These are phyloP conservation scores for Ormyrus pomaceus DNA, from an alignment of 2,888 invertebrate genomes.

Conservation along the genomic window DNA sequence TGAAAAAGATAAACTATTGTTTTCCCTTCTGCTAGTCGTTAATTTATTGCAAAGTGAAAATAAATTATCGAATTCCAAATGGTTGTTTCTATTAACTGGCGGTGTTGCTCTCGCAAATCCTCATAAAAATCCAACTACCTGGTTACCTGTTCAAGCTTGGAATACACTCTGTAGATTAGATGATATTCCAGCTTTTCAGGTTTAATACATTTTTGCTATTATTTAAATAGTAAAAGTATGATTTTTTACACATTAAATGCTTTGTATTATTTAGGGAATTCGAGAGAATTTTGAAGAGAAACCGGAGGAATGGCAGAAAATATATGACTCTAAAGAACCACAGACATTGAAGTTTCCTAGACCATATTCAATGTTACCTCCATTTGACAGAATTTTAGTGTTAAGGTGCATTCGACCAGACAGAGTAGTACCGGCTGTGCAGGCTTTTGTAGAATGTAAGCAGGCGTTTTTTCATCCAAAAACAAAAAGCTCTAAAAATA, in stretches of 20 bases:
- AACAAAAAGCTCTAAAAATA: not conserved
- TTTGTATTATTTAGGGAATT: slow-evolving; percentile 77
- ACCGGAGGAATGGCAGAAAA: slow-evolving; percentile 81
- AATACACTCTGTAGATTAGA: slow-evolving; percentile 84
- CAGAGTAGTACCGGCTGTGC: slow-evolving; percentile 89
- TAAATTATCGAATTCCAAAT: slow-evolving; percentile 81
- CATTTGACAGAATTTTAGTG: slow-evolving; percentile 87
- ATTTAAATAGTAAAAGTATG: not conserved
- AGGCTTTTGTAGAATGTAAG: slow-evolving; percentile 82
- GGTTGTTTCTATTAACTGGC: slow-evolving; percentile 92
- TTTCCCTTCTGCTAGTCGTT: slow-evolving; percentile 86
- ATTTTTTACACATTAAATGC: not conserved
- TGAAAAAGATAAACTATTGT: slow-evolving; percentile 95
- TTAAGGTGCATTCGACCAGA: slow-evolving; percentile 90
- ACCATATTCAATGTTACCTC: slow-evolving; percentile 82
- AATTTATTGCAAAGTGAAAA: slow-evolving; percentile 82
- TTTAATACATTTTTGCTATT: slow-evolving; percentile 60
- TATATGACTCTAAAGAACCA: slow-evolving; percentile 86
- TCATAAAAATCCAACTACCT: slow-evolving; percentile 81
- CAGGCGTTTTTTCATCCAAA: not conserved
- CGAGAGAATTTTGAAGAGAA: slow-evolving; percentile 81
- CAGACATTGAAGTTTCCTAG: slow-evolving; percentile 83
- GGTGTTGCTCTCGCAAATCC: slow-evolving; percentile 89
- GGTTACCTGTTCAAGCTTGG: slow-evolving; percentile 86
- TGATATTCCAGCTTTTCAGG: slow-evolving; percentile 77